Evolutionary conservation across 2,113 vertebrate species (phyloP), one percentile per base, ranked within the genome.

Genomic region (Triplophysa siluroides): DNA sequence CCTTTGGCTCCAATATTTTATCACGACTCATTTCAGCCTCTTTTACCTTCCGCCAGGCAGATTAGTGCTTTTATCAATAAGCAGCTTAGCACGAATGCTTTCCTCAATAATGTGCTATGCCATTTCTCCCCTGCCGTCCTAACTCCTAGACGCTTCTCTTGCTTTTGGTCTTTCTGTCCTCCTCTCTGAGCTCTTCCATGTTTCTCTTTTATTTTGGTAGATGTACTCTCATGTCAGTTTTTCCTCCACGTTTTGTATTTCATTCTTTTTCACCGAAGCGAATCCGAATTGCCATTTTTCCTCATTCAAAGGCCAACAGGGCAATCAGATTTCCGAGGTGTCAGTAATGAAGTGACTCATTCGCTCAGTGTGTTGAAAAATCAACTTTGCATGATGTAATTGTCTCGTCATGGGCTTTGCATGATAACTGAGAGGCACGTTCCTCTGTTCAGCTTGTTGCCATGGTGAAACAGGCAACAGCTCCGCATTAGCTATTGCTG

Each of bases 61-160:
- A 93, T 93, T 92, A 93, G 90, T 90, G 91, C 91, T 92, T 93
- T 92, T 93, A 93, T 93, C 92, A 92, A 92, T 93, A 93, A 93
- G 91, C 91, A 92, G 91, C 92, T 93, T 93, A 93, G 88, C 86
- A 88, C 89, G 89, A 91, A 90, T 92, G 89, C 90, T 88, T 88
- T 88, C 91, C 90, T 93, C 90, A 92, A 91, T 93, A 93, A 91
- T 92, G 87, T 90, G 84, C 88, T 85, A 86, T 85, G 84, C 75
- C 85, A 86, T 88, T 90, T 82, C 80, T 79, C 76, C 84, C 69
- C 78, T 21, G 45, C 83, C 87, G 86, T 88, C 87, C 86, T 89
- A 86, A 90, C 86, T 87, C 86, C 86, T 78, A 69, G 83, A 87
- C 71, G 79, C 82, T 82, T 85, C 83, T 83, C 76, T 83, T 45